A percentile compares a stretch with the other conserved stretches of the same genome.
Evolutionary conservation across 2,113 vertebrate species (phyloP).

Genomic region (Petromus typicus): DNA sequence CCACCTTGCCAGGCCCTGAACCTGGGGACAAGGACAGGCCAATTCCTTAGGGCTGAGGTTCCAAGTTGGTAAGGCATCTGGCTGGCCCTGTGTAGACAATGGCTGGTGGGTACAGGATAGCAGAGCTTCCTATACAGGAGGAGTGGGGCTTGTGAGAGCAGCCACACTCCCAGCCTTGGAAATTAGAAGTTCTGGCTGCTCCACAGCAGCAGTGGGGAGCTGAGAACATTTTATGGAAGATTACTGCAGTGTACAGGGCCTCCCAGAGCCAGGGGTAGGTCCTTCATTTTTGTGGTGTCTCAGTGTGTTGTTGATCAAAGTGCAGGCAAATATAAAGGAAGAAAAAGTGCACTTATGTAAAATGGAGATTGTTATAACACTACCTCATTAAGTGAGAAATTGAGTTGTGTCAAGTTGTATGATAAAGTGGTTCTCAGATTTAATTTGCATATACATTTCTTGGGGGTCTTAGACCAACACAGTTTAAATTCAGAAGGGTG

Average conservation of each 20-base stretch:
- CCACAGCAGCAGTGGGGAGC: background rate
- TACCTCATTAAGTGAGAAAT: slow-evolving; percentile 68
- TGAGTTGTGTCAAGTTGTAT: slow-evolving; percentile 64
- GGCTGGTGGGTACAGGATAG: background rate
- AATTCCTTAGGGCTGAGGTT: background rate
- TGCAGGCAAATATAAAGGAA: background rate
- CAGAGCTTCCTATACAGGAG: background rate
- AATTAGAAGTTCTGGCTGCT: background rate
- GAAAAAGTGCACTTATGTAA: background rate
- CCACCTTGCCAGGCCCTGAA: background rate
- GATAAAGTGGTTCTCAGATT: slow-evolving; percentile 35
- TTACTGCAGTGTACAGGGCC: fast-evolving
- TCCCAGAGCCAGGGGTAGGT: fast-evolving
- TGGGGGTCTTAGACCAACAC: background rate
- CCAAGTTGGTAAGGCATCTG: background rate
- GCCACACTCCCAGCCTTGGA: background rate
- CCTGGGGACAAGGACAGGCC: background rate
- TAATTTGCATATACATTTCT: slow-evolving; percentile 62
- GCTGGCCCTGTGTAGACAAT: fast-evolving
- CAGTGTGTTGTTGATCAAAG: background rate
- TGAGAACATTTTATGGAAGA: background rate
- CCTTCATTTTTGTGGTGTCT: background rate
- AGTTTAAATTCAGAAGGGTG: background rate
- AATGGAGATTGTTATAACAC: slow-evolving; percentile 25
- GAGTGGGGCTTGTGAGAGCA: fast-evolving